Conservation (phyloP, 2,888 invertebrate genomes). For the Lasius fuliginosus region DNA sequence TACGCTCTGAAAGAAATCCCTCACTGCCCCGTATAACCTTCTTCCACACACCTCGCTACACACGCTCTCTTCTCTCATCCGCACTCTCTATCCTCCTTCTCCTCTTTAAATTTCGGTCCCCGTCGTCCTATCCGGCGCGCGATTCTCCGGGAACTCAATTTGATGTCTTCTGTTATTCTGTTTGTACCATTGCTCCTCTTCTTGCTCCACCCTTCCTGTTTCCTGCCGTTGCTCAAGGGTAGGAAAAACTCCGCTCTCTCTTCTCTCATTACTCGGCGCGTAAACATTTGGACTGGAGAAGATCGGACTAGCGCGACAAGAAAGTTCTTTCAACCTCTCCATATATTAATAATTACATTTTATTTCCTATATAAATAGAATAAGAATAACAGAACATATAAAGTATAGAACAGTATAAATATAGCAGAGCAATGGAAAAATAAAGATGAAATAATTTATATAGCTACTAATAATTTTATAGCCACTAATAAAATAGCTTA, state of each 20-base stretch:
- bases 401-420: not conserved
- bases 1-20: constrained; percentile 47
- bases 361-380: constrained; percentile 18
- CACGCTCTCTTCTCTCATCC: not conserved
- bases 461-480: too few relatives aligned
- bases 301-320: not conserved
- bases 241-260: constrained; percentile 19
- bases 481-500: not conserved
- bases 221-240: not conserved
- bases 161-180: constrained; percentile 48
- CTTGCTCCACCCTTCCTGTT: constrained; percentile 28
- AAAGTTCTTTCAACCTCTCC: not conserved
- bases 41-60: not conserved
- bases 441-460: not conserved
- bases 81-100: not conserved
- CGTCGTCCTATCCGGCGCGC: not conserved
- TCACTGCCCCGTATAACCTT: constrained; percentile 1
- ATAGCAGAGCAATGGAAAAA: not conserved
- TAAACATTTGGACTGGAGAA: constrained; percentile 30
- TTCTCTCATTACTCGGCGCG: constrained; percentile 12
- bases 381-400: not conserved
- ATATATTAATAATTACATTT: constrained; percentile 24
- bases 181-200: constrained; percentile 39
- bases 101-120: constrained; percentile 22
- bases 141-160: constrained; percentile 50